Evolutionary conservation across 2,797 vertebrate genomes (phyloP), one percentile per base, ranked within the genome.

Genomic region (Ispidina lecontei): DNA sequence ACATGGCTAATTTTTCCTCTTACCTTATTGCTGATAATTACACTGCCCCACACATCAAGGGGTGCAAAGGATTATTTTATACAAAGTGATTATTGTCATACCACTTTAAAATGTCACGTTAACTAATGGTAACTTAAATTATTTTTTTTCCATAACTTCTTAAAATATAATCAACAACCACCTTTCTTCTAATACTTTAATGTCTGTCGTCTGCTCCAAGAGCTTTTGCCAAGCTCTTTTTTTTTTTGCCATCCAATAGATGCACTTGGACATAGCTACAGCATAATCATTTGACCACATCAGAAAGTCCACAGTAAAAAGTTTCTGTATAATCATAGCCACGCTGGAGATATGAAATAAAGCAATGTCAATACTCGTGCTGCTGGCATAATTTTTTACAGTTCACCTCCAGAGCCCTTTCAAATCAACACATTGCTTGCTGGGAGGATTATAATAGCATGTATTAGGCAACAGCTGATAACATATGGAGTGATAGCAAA

Each of bases 401-500:
- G 81, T 22, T 79, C 37, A 89, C 55, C 68, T 88, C 78, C 44
- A 84, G 49, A 81, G 60, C 60, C 75, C 75, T 62, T 94, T 74
- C 44, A 93, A 93, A 75, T 67, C 54, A 91, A 90, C 9, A 73
- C 13, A 59, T 10, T 63, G 41, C 14, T 72, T 67, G 77, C 54
- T 62, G 92, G 44, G 17, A 81, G 56, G 35, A 75, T 64, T 89
- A 59, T 37, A 72, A 64, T 14, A 78, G 37, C 74, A 58, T 6
- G 9, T 18, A 58, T 28, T 68, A 94, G 76, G 70, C 85, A 96
- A 84, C 85, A 96, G 77, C 33, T 88, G 63, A 73, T 80, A 92
- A 92, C 51, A 84, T 90, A 88, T 65, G 69, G 71, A 88, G 35
- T 2, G 3, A 90, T 9, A 55, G 1, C 22, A 8, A 94, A 95